A percentile compares a stretch with the other conserved stretches of the same genome.
phyloP scores from a whole-genome alignment of 2,888 invertebrate species.

The Ryuthela nishihirai region DNA sequence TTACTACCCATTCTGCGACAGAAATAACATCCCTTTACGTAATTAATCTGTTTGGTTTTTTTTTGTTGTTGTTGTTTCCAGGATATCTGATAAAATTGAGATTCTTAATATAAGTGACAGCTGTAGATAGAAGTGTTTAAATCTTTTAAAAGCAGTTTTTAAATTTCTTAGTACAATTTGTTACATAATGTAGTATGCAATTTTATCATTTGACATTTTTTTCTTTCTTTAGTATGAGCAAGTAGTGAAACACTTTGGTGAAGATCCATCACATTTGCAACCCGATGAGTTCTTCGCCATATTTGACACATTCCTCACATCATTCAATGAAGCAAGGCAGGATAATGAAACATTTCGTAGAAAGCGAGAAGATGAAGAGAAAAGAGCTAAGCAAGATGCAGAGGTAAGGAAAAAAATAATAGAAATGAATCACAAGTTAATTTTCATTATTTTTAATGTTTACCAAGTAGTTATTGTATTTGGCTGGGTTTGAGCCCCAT shows the following conservation, averaged over 20 bases:
- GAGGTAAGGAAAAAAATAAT: no score
- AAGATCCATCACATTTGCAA: conserved; percentile 69
- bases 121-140: no score
- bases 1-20: no score
- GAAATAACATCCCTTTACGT: no score
- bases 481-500: no score
- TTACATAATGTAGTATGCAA: neutral
- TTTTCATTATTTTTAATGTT: no score
- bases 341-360: conserved; percentile 82
- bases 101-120: no score
- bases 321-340: conserved; percentile 75
- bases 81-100: no score
- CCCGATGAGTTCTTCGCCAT: conserved; percentile 93
- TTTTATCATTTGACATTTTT: neutral
- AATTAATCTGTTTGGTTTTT: no score
- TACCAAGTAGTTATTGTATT: no score
- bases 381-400: conserved; percentile 80
- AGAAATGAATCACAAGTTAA: no score
- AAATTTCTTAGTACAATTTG: neutral
- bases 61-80: no score
- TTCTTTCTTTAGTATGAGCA: conserved; percentile 66
- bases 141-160: neutral
- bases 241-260: conserved; percentile 83
- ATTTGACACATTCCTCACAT: conserved; percentile 78
- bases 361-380: conserved; percentile 83